phyloP scores from a whole-genome alignment of 1,140 invertebrate genomes.

The Heliconius hermathena region DNA sequence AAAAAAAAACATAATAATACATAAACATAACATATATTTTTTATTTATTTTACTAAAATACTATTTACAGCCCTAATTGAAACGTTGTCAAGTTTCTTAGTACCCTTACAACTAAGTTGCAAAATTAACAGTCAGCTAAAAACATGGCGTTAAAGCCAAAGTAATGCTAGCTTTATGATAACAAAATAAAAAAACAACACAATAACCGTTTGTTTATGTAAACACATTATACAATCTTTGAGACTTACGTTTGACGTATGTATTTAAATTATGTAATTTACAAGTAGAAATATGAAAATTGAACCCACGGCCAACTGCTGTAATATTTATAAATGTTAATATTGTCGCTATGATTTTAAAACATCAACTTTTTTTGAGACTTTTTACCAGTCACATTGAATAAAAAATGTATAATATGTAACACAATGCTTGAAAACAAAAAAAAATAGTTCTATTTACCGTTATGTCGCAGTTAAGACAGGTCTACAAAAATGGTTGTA shows the following conservation, averaged over 20 bases:
- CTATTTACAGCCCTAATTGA: no score
- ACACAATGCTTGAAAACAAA: no score
- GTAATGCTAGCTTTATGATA: background rate
- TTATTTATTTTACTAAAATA: no score
- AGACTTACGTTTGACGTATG: background rate
- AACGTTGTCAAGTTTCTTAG: background rate
- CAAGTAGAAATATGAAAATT: background rate
- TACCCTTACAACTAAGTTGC: background rate
- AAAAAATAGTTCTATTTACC: no score
- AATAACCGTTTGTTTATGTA: constrained; percentile 2
- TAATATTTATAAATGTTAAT: constrained; percentile 8
- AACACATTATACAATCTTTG: background rate
- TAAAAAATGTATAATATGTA: no score
- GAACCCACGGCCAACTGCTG: background rate
- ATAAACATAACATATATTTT: no score
- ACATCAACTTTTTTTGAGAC: background rate
- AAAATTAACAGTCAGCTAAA: background rate
- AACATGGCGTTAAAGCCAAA: background rate
- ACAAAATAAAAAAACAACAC: background rate
- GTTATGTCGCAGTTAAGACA: no score
- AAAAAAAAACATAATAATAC: no score
- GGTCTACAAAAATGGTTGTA: no score
- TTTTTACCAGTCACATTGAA: no score
- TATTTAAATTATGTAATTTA: background rate
- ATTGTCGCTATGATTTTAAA: background rate